Conservation (phyloP, 2,113 vertebrate species). For the Recurvirostra avosetta region DNA sequence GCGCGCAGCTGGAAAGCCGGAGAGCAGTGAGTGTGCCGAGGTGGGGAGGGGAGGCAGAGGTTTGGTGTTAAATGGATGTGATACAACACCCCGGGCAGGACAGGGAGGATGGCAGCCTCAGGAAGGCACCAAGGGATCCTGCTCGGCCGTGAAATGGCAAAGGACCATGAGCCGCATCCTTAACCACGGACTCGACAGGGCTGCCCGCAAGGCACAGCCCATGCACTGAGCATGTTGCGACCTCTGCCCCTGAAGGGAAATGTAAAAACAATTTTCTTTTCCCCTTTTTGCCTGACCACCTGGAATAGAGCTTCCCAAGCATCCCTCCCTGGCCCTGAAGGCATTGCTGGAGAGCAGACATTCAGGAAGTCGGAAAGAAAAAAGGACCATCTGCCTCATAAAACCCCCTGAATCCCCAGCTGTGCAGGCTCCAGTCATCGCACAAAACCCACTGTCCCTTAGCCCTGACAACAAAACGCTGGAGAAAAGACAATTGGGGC, state of each 20-base stretch:
- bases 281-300: fast-evolving
- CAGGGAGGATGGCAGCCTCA: fast-evolving
- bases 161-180: background rate
- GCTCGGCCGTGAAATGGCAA: background rate
- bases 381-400: background rate
- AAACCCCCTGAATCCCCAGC: background rate
- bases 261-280: background rate
- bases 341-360: background rate
- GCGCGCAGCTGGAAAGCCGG: background rate
- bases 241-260: background rate
- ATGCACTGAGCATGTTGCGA: fast-evolving
- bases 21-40: background rate
- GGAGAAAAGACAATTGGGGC: background rate
- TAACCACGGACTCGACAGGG: no score
- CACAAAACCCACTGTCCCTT: background rate
- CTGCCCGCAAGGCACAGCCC: background rate
- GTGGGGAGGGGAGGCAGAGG: background rate
- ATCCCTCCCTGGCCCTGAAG: background rate
- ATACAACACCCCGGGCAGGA: fast-evolving
- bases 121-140: background rate
- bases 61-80: background rate
- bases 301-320: background rate
- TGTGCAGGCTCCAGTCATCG: background rate
- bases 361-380: background rate
- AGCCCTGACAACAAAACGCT: background rate